Evolutionary conservation across 2,113 vertebrate species (phyloP), one percentile per base, ranked within the genome.

Genomic region (Antennarius striatus): DNA sequence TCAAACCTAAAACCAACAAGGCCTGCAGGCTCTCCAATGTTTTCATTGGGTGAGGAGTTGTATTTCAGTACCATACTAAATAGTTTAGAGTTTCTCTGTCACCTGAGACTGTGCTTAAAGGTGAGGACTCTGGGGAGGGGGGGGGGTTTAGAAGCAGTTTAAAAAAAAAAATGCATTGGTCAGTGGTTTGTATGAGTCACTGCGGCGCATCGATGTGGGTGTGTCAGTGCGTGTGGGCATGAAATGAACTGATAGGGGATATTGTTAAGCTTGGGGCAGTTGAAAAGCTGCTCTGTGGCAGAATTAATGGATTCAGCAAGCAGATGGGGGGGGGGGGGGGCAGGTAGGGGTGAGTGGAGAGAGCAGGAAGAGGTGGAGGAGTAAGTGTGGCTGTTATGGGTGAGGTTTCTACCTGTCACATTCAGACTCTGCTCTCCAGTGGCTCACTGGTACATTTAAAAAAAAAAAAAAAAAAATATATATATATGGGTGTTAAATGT

Each of bases 31-130:
- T 9, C 60, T 60, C 78, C n/a, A 59, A 32, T 51, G 49, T 59
- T 29, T 64, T 65, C 56, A 51, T 74, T 45, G 62, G 62, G 51
- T 42, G 8, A 58, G 53, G 65, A 57, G 22, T 59, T 46, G 17
- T 40, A 10, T 73, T 80, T 67, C 39, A 4, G 79, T 36, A 60
- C 12, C 1, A 3, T 9, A 4, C 69, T 75, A 55, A 73, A 60
- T 14, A 71, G 82, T 73, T 71, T 86, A 9, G 30, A 50, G 71
- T 88, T 83, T 79, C 66, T 48, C 12, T 52, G 84, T 86, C 64
- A 88, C 73, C 81, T 77, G 77, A 85, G 75, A 79, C 36, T 10
- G 32, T 12, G 39, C 48, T 83, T 16, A 39, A 22, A 32, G 63
- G 48, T 12, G 6, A 30, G 29, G 40, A 57, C 61, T 76, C 42